Evolutionary conservation across 2,888 invertebrate genomes (phyloP).

Genomic region (Leucophenga montana): DNA sequence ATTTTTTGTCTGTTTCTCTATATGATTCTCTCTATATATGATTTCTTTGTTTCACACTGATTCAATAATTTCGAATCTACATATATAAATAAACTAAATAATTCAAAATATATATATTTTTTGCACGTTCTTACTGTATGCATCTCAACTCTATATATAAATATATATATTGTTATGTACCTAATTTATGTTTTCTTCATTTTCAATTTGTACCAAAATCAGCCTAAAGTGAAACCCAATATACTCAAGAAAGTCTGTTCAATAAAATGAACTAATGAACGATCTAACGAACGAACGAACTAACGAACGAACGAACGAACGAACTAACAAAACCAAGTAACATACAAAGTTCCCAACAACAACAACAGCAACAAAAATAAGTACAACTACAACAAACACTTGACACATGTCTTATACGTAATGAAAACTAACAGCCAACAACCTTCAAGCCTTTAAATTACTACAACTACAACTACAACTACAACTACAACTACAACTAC

Average conservation of each 20-base stretch:
- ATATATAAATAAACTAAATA: slow-evolving; percentile 50
- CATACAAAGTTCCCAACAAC: slow-evolving; percentile 22
- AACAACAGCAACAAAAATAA: slow-evolving; percentile 20
- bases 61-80: slow-evolving; percentile 37
- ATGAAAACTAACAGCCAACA: slow-evolving; percentile 25
- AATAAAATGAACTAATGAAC: slow-evolving; percentile 33
- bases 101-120: slow-evolving; percentile 62
- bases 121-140: slow-evolving; percentile 68
- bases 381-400: not conserved
- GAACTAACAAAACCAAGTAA: slow-evolving; percentile 34
- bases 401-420: slow-evolving; percentile 23
- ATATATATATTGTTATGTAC: slow-evolving; percentile 63
- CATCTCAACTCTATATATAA: slow-evolving; percentile 54
- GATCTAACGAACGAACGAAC: slow-evolving; percentile 25
- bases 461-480: not conserved
- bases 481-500: too few species aligned
- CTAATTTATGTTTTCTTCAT: slow-evolving; percentile 61
- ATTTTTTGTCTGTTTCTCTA: slow-evolving; percentile 48
- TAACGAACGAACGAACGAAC: too few species aligned
- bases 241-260: slow-evolving; percentile 26
- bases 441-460: not conserved
- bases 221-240: slow-evolving; percentile 49
- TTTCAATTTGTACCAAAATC: not conserved
- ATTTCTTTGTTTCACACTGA: slow-evolving; percentile 53
- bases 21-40: slow-evolving; percentile 29